phyloP scores from a whole-genome alignment of 1,140 invertebrate genomes.

The Alviniconcha marisindica region DNA sequence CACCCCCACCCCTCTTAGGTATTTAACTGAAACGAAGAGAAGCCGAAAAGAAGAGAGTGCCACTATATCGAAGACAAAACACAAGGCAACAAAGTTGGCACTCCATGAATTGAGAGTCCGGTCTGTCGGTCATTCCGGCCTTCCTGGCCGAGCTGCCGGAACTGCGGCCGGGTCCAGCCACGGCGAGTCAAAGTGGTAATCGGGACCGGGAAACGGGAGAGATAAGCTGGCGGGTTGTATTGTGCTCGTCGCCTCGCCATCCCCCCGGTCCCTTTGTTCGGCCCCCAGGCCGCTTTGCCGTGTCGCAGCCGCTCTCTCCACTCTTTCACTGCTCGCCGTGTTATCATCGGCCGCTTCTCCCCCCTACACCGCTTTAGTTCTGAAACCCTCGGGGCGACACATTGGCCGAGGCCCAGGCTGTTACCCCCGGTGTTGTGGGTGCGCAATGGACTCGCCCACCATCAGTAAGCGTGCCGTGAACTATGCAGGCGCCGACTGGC shows the following conservation, averaged over 20 bases:
- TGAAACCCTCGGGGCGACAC: background rate
- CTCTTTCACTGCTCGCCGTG: background rate
- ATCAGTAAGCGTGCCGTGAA: constrained; percentile 33
- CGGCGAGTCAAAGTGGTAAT: too few species aligned
- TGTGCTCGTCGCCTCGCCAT: background rate
- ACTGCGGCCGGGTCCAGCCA: too few species aligned
- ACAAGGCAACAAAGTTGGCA: too few species aligned
- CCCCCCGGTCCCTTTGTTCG: background rate
- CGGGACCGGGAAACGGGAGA: background rate
- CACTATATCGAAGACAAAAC: too few species aligned
- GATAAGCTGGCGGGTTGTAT: constrained; percentile 6
- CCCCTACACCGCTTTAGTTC: background rate
- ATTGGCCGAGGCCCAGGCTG: background rate
- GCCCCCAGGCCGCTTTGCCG: background rate
- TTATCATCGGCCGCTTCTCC: background rate
- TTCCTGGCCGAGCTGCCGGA: too few species aligned
- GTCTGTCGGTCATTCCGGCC: too few species aligned
- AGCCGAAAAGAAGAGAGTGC: too few species aligned
- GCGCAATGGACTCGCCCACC: constrained; percentile 16
- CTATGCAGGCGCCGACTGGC: constrained; percentile 26
- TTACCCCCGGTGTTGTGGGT: background rate
- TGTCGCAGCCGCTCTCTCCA: background rate
- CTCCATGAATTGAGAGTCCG: too few species aligned
- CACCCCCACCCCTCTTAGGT: too few species aligned
- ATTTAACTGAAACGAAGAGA: too few species aligned